Percentiles rank a stretch among this genome's conserved stretches.
Conservation (phyloP, 2,797 vertebrate genomes). For the Petrocephalus schoutedeni region DNA sequence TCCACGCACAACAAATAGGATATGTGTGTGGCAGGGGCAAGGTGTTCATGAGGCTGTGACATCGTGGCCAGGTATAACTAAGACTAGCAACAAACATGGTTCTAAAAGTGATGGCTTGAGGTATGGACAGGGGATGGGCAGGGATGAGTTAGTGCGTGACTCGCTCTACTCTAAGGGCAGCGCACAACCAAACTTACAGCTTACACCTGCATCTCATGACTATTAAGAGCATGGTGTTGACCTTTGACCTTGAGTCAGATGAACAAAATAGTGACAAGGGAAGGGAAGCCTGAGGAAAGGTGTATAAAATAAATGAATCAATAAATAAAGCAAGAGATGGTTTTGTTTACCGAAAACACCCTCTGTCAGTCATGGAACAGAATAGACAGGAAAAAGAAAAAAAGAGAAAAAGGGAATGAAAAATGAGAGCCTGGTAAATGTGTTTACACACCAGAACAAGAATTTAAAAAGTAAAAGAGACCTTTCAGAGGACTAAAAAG, state of each 20-base stretch:
- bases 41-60: neutral
- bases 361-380: conserved; percentile 77
- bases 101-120: conserved; percentile 26
- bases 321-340: conserved; percentile 63
- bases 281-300: conserved; percentile 31
- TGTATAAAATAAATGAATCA: conserved; percentile 26
- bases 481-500: conserved; percentile 29
- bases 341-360: conserved; percentile 78
- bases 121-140: conserved; percentile 36
- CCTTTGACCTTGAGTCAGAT: conserved; percentile 54
- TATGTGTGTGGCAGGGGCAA: neutral
- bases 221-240: conserved; percentile 53
- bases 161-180: conserved; percentile 43
- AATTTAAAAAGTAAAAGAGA: conserved; percentile 33
- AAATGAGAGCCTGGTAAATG: conserved; percentile 57
- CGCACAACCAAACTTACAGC: conserved; percentile 43
- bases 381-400: conserved; percentile 59
- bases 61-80: neutral
- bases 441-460: conserved; percentile 37
- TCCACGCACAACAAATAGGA: neutral
- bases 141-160: conserved; percentile 47
- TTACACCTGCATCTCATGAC: conserved; percentile 49
- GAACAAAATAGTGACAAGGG: conserved; percentile 56
- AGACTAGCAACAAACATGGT: conserved; percentile 48
- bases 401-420: conserved; percentile 41